A percentile compares a stretch with the other conserved stretches of the same genome.
These are phyloP conservation scores for Drosophila jambulina DNA, from an alignment of 1,140 invertebrate species.

Conservation along the genomic window DNA sequence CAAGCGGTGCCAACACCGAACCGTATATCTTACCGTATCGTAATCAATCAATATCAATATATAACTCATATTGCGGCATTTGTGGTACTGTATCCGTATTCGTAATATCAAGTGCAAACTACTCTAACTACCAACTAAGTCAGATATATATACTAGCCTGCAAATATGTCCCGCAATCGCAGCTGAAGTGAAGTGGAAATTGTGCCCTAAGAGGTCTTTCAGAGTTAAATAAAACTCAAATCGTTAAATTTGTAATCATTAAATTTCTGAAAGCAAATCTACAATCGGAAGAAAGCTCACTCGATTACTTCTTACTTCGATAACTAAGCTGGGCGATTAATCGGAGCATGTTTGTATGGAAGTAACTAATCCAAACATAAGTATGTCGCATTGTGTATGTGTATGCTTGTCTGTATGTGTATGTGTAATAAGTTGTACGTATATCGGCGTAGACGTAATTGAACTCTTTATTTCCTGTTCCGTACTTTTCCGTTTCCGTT, in stretches of 20 bases:
- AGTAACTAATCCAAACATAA: constrained; percentile 31
- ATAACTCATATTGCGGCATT: constrained; percentile 45
- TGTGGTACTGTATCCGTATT: constrained; percentile 54
- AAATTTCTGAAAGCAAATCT: background rate
- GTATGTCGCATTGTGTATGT: constrained; percentile 65
- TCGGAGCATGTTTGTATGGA: constrained; percentile 27
- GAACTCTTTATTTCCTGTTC: constrained; percentile 1
- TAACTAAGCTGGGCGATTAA: background rate
- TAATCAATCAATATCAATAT: constrained; percentile 38
- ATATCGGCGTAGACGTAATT: constrained; percentile 50
- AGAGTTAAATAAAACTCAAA: background rate
- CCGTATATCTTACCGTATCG: constrained; percentile 45
- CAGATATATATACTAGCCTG: constrained; percentile 32
- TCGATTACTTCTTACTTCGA: constrained; percentile 1
- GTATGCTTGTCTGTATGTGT: constrained; percentile 62
- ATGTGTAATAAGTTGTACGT: constrained; percentile 57
- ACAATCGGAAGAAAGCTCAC: background rate
- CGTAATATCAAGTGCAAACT: constrained; percentile 56
- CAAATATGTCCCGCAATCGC: constrained; percentile 18
- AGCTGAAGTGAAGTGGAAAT: background rate
- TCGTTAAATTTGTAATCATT: background rate
- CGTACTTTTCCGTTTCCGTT: background rate
- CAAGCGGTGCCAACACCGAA: constrained; percentile 37
- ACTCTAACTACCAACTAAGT: constrained; percentile 51
- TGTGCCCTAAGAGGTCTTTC: too few species aligned